Evolutionary conservation across 2,797 vertebrate species (phyloP), one percentile per base, ranked within the genome.

Genomic region (Cuniculus paca): DNA sequence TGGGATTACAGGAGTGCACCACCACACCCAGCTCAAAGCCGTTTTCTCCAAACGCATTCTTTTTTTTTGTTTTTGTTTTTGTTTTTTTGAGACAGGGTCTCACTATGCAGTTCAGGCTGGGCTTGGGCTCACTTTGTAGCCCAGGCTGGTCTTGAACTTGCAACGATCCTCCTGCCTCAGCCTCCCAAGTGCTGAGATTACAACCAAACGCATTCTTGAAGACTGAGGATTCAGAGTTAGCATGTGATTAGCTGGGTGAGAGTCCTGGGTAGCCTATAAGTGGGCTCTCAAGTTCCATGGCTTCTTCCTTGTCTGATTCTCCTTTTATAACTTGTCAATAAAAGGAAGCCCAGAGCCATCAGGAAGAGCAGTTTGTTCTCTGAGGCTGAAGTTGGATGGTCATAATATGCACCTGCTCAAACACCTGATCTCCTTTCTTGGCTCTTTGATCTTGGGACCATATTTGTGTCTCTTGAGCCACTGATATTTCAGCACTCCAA

Each of bases 401-500:
- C 26, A 5, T 45, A 87, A 58, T 91, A 31, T 60, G 87, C 93
- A 94, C 94, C 94, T 96, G 65, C 75, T 94, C 75, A 70, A 54
- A 93, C 90, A 96, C 45, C 88, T 58, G 65, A 95, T 95, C 87
- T 80, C 19, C 3, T 6, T 60, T 82, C 56, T 20, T 48, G 9
- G 70, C 90, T 56, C 86, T 50, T 88, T 92, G 50, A 79, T 97
- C 95, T 89, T 90, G 88, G 70, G 48, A 31, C n/a, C 50, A 54
- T 94, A 74, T 45, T 91, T 95, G 61, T 45, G 2, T 78, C 91
- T 96, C 88, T 45, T 75, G 93, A 96, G 85, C 58, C 95, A 96
- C 70, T 36, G 54, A 17, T 50, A 31, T 94, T 97, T 39, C 96
- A 94, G 82, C 85, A 58, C 48, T 8, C 24, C 91, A 45, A 26